These are phyloP conservation scores for Scortum barcoo DNA, from an alignment of 2,113 vertebrate species.

Conservation along the genomic window DNA sequence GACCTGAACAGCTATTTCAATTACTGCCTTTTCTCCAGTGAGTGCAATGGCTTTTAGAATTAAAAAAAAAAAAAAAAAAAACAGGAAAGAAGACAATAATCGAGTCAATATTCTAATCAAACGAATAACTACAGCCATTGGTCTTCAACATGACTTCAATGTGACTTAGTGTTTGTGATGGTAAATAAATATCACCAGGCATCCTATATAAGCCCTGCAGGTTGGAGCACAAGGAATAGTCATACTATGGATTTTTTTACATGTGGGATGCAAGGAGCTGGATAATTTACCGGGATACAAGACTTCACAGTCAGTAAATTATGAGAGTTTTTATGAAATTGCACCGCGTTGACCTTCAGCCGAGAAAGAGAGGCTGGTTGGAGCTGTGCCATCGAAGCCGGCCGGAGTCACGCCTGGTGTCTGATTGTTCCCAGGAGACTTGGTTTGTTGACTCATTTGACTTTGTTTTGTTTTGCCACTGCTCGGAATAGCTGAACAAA, in stretches of 20 bases:
- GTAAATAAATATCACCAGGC: constrained; percentile 18
- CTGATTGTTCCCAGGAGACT: constrained; percentile 57
- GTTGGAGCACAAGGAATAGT: not conserved
- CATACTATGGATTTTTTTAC: constrained; percentile 34
- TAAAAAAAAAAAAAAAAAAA: too few species aligned
- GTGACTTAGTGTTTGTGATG: constrained; percentile 18
- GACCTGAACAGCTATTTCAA: constrained; percentile 25
- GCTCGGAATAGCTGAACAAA: constrained; percentile 53
- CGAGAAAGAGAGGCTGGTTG: constrained; percentile 13
- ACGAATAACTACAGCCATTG: constrained; percentile 11
- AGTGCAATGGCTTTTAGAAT: constrained; percentile 10
- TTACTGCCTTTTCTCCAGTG: constrained; percentile 12
- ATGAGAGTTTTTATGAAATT: constrained; percentile 59
- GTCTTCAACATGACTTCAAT: constrained; percentile 12
- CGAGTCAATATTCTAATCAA: constrained; percentile 7
- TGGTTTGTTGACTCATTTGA: constrained; percentile 71
- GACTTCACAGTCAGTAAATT: constrained; percentile 42
- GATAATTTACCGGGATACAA: constrained; percentile 37
- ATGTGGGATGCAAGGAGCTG: constrained; percentile 15
- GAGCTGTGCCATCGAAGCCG: constrained; percentile 35
- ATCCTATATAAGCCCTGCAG: not conserved
- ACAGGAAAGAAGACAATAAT: constrained; percentile 8
- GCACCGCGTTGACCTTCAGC: constrained; percentile 57
- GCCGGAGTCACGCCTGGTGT: constrained; percentile 37
- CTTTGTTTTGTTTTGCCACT: constrained; percentile 64